A percentile compares a stretch with the other conserved stretches of the same genome.
These are phyloP conservation scores for Seira ritae DNA, from an alignment of 2,888 invertebrate genomes.

Conservation along the genomic window DNA sequence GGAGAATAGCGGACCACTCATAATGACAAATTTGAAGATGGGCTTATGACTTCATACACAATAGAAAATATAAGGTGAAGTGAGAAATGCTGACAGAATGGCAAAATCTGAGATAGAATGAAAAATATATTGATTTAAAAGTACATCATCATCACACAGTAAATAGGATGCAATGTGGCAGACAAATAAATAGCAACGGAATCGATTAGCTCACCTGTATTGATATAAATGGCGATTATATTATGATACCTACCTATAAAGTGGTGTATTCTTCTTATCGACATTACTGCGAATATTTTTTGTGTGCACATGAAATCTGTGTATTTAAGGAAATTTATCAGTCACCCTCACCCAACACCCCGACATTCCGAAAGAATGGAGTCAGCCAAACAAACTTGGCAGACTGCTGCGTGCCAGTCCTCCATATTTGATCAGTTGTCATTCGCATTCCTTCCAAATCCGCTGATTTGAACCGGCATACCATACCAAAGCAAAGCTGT, in stretches of 20 bases:
- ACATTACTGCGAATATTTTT: background rate
- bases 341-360: background rate
- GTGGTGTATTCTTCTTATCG: background rate
- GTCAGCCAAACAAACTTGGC: background rate
- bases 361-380: background rate
- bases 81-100: background rate
- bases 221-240: slow-evolving; percentile 1
- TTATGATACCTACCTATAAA: too few relatives aligned
- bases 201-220: slow-evolving; percentile 6
- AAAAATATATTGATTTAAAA: background rate
- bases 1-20: background rate
- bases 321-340: too few relatives aligned
- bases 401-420: background rate
- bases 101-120: background rate
- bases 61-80: background rate
- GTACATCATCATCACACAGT: background rate
- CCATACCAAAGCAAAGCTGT: background rate
- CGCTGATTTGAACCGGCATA: background rate
- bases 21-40: background rate
- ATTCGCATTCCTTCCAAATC: background rate
- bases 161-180: background rate
- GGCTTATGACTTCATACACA: background rate
- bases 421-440: background rate
- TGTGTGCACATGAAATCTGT: background rate
- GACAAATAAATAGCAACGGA: background rate